Conservation (phyloP, 2,113 vertebrate genomes). For the Daboia siamensis region DNA sequence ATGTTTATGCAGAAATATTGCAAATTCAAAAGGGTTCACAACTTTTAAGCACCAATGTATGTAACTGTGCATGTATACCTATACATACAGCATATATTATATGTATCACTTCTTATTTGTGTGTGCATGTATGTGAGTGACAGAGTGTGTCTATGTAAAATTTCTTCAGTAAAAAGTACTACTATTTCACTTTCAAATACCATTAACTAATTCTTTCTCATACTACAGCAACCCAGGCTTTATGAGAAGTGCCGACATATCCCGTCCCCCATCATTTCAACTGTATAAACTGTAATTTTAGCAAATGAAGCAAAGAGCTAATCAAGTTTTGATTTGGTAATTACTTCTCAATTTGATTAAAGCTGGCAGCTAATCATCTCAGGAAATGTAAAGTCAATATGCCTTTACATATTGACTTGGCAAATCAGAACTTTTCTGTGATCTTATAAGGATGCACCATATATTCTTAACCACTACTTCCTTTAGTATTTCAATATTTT, state of each 20-base stretch:
- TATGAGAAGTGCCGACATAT: conserved; percentile 51
- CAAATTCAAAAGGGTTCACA: neutral
- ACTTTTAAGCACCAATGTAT: neutral
- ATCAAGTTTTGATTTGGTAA: conserved; percentile 85
- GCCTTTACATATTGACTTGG: conserved; percentile 63
- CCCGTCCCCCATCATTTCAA: conserved; percentile 80
- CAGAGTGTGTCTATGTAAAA: neutral
- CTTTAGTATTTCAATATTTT: conserved; percentile 49
- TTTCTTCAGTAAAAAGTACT: neutral
- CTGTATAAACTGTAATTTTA: conserved; percentile 81
- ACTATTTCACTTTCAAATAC: neutral
- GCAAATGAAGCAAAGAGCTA: conserved; percentile 82
- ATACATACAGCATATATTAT: neutral
- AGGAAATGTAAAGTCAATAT: conserved; percentile 77
- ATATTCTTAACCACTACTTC: conserved; percentile 44
- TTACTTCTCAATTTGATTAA: conserved; percentile 85
- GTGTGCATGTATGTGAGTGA: neutral
- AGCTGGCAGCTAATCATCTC: conserved; percentile 80
- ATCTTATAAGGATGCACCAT: conserved; percentile 51
- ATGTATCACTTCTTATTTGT: neutral
- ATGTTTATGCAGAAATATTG: neutral
- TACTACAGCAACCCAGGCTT: conserved; percentile 16
- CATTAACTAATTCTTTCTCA: conserved; percentile 6
- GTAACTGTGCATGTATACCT: neutral
- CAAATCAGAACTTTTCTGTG: conserved; percentile 61